These are phyloP conservation scores for Philaethria dido DNA, from an alignment of 2,888 invertebrate species.

Conservation along the genomic window DNA sequence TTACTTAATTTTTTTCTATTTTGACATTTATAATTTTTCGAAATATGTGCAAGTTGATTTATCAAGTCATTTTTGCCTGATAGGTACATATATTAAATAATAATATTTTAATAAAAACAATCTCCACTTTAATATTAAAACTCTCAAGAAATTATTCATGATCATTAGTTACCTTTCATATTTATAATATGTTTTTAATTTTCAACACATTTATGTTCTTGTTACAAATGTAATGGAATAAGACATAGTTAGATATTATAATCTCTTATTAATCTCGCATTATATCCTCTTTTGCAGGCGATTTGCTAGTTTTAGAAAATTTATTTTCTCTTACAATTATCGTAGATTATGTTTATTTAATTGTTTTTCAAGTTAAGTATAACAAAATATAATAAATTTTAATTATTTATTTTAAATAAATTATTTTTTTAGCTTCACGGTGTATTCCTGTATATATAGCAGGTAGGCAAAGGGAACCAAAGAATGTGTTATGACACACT, in stretches of 20 bases:
- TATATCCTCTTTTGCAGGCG: not conserved
- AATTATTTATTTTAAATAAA: too few relatives aligned
- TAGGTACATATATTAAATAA: not conserved
- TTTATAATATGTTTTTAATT: slow-evolving; percentile 11
- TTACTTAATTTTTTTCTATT: too few relatives aligned
- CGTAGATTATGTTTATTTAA: not conserved
- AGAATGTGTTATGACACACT: too few relatives aligned
- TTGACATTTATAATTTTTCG: too few relatives aligned
- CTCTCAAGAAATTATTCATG: not conserved
- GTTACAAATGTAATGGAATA: slow-evolving; percentile 18
- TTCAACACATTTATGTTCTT: slow-evolving; percentile 7
- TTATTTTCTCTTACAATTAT: not conserved
- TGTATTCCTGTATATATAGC: too few relatives aligned
- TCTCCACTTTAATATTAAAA: slow-evolving; percentile 1
- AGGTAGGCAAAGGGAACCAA: too few relatives aligned
- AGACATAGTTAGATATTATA: not conserved
- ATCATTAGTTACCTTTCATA: not conserved
- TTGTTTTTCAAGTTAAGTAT: not conserved
- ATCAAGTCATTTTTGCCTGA: too few relatives aligned
- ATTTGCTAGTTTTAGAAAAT: slow-evolving; percentile 15
- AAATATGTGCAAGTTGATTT: too few relatives aligned
- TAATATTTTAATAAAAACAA: not conserved
- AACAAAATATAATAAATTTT: too few relatives aligned
- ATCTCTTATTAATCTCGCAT: slow-evolving; percentile 5
- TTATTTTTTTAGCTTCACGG: too few relatives aligned